phyloP scores from a whole-genome alignment of 2,113 vertebrate species.

The Egretta garzetta region DNA sequence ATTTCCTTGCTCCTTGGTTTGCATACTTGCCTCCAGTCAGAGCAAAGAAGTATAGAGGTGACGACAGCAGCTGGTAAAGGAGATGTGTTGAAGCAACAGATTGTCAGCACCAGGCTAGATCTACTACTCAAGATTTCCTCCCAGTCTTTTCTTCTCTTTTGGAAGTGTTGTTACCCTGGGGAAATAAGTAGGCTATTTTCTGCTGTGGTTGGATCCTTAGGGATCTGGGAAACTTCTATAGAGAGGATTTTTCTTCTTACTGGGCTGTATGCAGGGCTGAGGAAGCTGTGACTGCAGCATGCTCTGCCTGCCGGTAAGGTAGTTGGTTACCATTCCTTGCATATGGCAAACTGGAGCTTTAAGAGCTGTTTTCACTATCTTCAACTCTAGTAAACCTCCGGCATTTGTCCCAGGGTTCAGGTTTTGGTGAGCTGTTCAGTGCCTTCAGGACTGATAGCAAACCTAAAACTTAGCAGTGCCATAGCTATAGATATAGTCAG shows the following conservation, averaged over 20 bases:
- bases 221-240: background rate
- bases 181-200: background rate
- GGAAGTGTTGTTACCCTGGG: background rate
- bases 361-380: background rate
- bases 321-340: background rate
- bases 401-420: background rate
- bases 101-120: background rate
- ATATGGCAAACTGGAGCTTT: background rate
- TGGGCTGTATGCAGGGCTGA: no score
- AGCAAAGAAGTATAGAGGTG: background rate
- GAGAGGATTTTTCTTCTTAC: background rate
- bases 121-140: background rate
- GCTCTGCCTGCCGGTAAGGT: background rate
- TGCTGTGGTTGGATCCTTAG: background rate
- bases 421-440: background rate
- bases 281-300: background rate
- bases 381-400: background rate
- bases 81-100: background rate
- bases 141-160: background rate
- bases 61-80: background rate
- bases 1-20: background rate
- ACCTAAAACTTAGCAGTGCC: background rate
- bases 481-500: background rate
- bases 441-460: background rate
- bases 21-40: background rate